Evolutionary conservation across 2,113 vertebrate species (phyloP).

Genomic region (Aleadryas rufinucha): DNA sequence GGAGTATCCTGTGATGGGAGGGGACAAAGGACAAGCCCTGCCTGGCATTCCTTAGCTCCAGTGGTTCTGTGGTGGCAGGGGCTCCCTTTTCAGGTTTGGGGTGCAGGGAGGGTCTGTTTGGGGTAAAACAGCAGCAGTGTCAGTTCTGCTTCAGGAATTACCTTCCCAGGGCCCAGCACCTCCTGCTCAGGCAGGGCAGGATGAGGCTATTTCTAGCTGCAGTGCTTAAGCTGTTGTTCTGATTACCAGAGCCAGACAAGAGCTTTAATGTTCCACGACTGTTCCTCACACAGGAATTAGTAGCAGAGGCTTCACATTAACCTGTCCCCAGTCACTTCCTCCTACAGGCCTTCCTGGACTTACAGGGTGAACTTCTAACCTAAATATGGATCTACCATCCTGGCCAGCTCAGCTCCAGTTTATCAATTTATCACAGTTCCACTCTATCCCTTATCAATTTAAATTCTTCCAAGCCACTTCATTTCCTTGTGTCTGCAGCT

Average conservation of each 20-base stretch:
- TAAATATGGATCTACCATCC: neutral
- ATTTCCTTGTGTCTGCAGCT: neutral
- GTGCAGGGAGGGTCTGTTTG: neutral
- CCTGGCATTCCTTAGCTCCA: neutral
- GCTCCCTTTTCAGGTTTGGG: neutral
- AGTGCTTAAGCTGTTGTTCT: neutral
- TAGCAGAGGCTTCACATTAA: neutral
- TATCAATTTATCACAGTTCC: neutral
- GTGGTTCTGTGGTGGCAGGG: fast-evolving
- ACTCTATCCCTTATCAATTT: neutral
- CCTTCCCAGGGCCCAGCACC: neutral
- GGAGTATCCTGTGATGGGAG: fast-evolving
- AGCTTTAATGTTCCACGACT: neutral
- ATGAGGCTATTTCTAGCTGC: neutral
- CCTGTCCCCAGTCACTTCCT: neutral
- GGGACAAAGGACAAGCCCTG: neutral
- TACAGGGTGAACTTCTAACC: neutral
- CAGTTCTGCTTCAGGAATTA: neutral
- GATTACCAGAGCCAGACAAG: neutral
- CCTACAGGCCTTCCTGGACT: neutral
- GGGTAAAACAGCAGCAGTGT: neutral
- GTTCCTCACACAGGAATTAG: neutral
- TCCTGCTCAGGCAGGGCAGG: neutral
- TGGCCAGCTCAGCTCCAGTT: neutral
- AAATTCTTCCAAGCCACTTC: neutral